Evolutionary conservation across 2,888 invertebrate species (phyloP), one percentile per base, ranked within the genome.

Genomic region (Phyllotreta striolata): DNA sequence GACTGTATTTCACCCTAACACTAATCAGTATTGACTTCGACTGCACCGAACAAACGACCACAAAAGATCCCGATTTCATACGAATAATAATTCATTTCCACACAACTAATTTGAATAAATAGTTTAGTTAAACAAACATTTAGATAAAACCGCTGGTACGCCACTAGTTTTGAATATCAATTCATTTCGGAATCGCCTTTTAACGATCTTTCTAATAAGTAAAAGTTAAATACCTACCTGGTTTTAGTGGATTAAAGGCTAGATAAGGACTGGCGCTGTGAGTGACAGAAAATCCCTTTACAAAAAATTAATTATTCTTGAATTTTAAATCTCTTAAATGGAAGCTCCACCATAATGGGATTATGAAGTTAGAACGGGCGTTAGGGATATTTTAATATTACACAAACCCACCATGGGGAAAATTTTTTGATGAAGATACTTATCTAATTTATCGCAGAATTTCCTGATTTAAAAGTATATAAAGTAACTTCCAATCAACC

Each of bases 151-250:
- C 6, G 8, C 4, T 13, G 49, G n/a, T 35, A n/a, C 35, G 35
- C 35, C 35, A n/a, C 35, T 49, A 37, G 14, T 24, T 13, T 13
- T n/a, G 34, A 49, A 49, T 49, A 49, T 49, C 5, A 37, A n/a
- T 3, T 44, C 14, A 44, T 49, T 49, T 35, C 34, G 35, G 49
- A 9, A 13, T 12, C 37, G 49, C 35, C 12, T 49, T 35, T 35
- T 49, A 49, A 49, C 37, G 49, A 49, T 49, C 7, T 24, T 24
- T 35, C 34, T 35, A 49, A 49, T 49, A 49, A 49, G 49, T 35
- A 49, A 49, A 49, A 49, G 49, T 49, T 49, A 49, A 49, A 49
- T 49, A 49, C 49, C 49, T 49, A 24, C 24, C 24, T 24, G 24
- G 49, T 6, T 49, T 49, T 35, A 35, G n/a, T 34, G 49, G 49